These are phyloP conservation scores for Turritopsis rubra DNA, from an alignment of 30 jellyfish, hydroid and myxozoan genomes.

Conservation along the genomic window DNA sequence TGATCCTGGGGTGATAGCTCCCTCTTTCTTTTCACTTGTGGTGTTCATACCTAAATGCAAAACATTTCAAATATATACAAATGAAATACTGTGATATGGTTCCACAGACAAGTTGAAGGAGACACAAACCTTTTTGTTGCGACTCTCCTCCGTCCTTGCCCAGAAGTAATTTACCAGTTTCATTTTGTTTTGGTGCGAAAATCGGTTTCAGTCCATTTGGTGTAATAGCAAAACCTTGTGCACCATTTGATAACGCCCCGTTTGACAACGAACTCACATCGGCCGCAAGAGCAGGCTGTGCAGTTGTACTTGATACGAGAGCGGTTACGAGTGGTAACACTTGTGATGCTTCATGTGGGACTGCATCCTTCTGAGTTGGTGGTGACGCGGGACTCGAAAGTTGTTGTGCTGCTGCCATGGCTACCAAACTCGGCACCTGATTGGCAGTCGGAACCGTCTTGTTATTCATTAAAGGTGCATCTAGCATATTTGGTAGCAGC, in stretches of 20 bases:
- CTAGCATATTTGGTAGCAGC: conserved; percentile 25
- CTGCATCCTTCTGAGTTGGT: not conserved
- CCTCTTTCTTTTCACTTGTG: not conserved
- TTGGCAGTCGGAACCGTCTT: not conserved
- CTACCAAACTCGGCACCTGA: conserved; percentile 7
- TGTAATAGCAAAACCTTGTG: conserved; percentile 11
- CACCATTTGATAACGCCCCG: conserved; percentile 5
- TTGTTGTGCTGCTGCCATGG: conserved; percentile 16
- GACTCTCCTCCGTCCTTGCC: not conserved
- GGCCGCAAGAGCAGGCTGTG: not conserved
- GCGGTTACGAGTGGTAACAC: not conserved
- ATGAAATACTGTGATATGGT: too few species aligned
- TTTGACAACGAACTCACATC: not conserved
- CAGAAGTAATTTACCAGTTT: not conserved
- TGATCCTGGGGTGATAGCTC: not conserved
- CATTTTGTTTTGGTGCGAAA: not conserved
- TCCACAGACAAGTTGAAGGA: not conserved
- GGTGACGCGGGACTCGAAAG: not conserved
- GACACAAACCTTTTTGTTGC: not conserved
- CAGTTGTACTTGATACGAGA: not conserved
- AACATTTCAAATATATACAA: not conserved
- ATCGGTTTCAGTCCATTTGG: conserved; percentile 15
- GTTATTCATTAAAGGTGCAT: not conserved
- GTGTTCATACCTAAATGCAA: not conserved
- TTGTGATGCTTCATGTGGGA: not conserved